Base-by-base conservation (phyloP, 2,797 vertebrate genomes). In the Macroramphosus scolopax region DNA sequence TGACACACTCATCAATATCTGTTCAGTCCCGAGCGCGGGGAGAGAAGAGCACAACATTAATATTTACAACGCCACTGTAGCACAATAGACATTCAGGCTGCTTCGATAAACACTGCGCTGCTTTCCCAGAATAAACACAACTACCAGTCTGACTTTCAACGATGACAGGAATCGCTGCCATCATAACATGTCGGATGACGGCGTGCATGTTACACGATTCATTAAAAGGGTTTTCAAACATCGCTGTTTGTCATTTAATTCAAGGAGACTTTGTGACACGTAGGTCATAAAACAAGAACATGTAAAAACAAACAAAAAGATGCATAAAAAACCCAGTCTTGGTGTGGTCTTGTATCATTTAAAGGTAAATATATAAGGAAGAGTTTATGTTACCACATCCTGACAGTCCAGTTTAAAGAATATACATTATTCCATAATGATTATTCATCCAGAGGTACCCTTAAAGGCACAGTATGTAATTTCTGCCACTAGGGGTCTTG, bases 1-100 rank as follows among this genome's bases (percentile, higher is more conserved):
- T 89, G 44, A 66, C 35, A 20, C 89, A 91, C 65, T 89, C 87
- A 12, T 89, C 83, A 15, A 87, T 69, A 70, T 90, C 89, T 89
- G 73, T 20, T 14, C 20, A 36, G 46, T 6, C 34, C n/a, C n/a
- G n/a, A n/a, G n/a, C n/a, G n/a, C n/a, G n/a, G 6, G 34, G 35
- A 45, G 51, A 51, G 38, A 39, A 30, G 63, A 80, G 56, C 7
- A 17, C 33, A 60, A 16, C 15, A 9, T 78, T 67, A 74, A 73
- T 64, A 66, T 61, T 81, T 79, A 74, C 41, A 49, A 12, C 2
- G 17, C 33, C 40, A 35, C 35, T 58, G 62, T n/a, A 15, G 43
- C 40, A 32, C 48, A 45, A 51, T 18, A 61, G 29, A 15, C 39
- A 24, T 46, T 70, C 49, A 42, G 28, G 30, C 26, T 29, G 48